Evolutionary conservation across 2,888 invertebrate species (phyloP).

Genomic region (Spialia ferax): DNA sequence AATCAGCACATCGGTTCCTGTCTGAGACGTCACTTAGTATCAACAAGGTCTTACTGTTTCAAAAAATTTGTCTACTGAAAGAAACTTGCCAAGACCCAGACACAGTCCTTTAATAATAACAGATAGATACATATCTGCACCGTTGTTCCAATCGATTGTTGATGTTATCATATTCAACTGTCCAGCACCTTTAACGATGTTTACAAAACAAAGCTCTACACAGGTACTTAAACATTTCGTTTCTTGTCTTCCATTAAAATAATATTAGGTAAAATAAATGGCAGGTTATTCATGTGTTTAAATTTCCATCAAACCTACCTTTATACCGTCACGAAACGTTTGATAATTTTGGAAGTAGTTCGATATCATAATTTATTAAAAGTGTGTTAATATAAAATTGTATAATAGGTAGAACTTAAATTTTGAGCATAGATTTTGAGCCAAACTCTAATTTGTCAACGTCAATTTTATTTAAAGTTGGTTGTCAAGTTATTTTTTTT

Average conservation of each 20-base stretch:
- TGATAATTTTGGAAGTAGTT: slow-evolving; percentile 50
- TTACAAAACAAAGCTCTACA: slow-evolving; percentile 61
- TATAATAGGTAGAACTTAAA: background rate
- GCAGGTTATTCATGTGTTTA: background rate
- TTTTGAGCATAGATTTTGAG: background rate
- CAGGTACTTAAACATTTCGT: slow-evolving; percentile 64
- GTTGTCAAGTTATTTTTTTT: too few species aligned
- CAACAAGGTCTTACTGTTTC: slow-evolving; percentile 31
- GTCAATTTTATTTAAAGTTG: too few species aligned
- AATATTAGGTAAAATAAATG: too few species aligned
- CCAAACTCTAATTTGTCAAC: background rate
- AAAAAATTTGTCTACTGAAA: slow-evolving; percentile 5
- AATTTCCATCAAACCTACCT: slow-evolving; percentile 51
- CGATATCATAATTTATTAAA: slow-evolving; percentile 16
- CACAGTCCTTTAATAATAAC: slow-evolving; percentile 49
- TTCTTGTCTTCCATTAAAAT: slow-evolving; percentile 8
- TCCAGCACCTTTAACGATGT: slow-evolving; percentile 71
- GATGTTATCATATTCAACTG: slow-evolving; percentile 64
- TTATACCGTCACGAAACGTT: slow-evolving; percentile 56
- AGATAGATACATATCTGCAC: slow-evolving; percentile 36
- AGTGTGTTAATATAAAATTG: background rate
- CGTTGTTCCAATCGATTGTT: slow-evolving; percentile 58
- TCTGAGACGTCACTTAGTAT: slow-evolving; percentile 54
- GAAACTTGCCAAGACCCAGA: slow-evolving; percentile 37
- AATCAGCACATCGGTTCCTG: slow-evolving; percentile 56